A percentile compares a stretch with the other conserved stretches of the same genome.
Evolutionary conservation across 1,140 invertebrate genomes (phyloP).

Genomic region (Pseudomyrmex cubaensis): DNA sequence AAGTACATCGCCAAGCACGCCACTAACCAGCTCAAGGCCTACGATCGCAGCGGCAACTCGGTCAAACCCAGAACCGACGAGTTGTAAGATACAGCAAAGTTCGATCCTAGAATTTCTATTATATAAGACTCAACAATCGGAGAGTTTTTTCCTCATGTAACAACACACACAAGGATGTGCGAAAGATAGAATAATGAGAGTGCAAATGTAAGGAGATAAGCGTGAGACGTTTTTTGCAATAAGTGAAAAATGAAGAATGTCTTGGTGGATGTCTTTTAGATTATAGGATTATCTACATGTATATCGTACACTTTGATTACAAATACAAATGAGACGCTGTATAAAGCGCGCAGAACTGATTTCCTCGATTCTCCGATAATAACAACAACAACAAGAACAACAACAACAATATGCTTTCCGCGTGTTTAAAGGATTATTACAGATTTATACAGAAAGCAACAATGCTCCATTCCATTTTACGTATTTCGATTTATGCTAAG

Average conservation of each 20-base stretch:
- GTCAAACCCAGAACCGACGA: constrained; percentile 90
- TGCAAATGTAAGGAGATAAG: constrained; percentile 13
- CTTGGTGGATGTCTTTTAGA: constrained; percentile 34
- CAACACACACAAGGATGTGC: constrained; percentile 11
- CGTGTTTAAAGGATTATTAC: constrained; percentile 27
- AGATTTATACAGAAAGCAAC: constrained; percentile 45
- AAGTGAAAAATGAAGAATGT: constrained; percentile 28
- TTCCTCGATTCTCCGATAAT: constrained; percentile 30
- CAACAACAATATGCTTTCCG: constrained; percentile 41
- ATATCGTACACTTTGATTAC: constrained; percentile 61
- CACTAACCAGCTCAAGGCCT: constrained; percentile 95
- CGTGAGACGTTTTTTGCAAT: constrained; percentile 14
- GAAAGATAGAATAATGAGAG: constrained; percentile 34
- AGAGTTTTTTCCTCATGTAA: constrained; percentile 54
- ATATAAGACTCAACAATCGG: constrained; percentile 17
- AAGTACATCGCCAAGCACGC: constrained; percentile 98
- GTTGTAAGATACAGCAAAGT: constrained; percentile 82
- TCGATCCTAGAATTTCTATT: constrained; percentile 45
- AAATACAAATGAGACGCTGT: constrained; percentile 26
- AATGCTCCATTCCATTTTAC: constrained; percentile 68
- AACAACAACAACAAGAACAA: constrained; percentile 2
- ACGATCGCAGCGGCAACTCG: constrained; percentile 94
- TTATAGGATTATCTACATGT: constrained; percentile 55
- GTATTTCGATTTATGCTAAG: constrained; percentile 56
- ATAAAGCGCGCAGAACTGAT: constrained; percentile 56